Conservation (phyloP, 2,797 vertebrate genomes). For the Florisuga fusca region DNA sequence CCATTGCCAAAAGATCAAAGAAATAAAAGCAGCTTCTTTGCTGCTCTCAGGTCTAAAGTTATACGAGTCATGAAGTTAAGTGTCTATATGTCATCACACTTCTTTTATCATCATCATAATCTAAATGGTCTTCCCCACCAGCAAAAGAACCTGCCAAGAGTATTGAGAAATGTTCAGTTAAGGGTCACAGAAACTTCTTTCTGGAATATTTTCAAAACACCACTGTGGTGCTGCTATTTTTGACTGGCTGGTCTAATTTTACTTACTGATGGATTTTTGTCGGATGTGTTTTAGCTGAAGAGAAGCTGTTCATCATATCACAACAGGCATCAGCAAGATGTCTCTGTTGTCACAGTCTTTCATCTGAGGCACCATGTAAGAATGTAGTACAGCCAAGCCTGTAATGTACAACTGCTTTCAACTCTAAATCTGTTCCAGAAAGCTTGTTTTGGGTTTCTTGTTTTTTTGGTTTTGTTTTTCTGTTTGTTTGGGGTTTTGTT, state of each 20-base stretch:
- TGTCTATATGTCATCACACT: slow-evolving; percentile 20
- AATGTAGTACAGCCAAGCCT: background rate
- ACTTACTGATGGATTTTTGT: background rate
- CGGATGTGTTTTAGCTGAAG: background rate
- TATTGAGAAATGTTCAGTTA: background rate
- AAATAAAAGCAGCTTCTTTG: slow-evolving; percentile 19
- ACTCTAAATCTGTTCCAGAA: background rate
- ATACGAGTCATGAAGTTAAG: background rate
- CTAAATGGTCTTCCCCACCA: slow-evolving; percentile 28
- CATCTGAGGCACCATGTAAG: background rate
- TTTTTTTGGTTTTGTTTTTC: too few relatives aligned
- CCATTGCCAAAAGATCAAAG: slow-evolving; percentile 35
- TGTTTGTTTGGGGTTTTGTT: too few relatives aligned
- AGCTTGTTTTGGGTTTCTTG: background rate
- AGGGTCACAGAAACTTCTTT: background rate
- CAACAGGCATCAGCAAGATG: background rate
- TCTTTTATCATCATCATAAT: background rate
- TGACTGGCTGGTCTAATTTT: background rate
- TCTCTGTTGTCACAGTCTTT: background rate
- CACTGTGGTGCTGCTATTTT: background rate
- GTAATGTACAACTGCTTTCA: background rate
- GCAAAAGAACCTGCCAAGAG: background rate
- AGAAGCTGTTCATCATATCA: background rate
- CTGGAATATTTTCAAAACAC: background rate
- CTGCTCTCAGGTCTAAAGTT: slow-evolving; percentile 36